Percentiles rank a stretch among this genome's conserved stretches.
These are phyloP conservation scores for Seriola dumerili DNA, from an alignment of 2,113 vertebrate species.

Conservation along the genomic window DNA sequence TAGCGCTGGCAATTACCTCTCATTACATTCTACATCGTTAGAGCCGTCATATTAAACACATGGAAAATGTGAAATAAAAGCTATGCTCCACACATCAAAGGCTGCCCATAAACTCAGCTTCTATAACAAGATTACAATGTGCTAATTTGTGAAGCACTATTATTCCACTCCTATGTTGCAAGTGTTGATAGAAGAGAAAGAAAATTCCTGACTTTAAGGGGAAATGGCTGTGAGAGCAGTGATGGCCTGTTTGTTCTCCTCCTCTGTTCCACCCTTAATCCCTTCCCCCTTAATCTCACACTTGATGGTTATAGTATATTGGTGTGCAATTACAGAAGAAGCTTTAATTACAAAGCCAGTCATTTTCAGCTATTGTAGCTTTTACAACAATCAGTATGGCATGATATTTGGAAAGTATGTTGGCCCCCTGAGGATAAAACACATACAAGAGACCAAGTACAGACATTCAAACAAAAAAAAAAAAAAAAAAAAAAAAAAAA, in stretches of 20 bases:
- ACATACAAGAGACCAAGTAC: neutral
- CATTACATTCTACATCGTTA: constrained; percentile 73
- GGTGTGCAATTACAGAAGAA: constrained; percentile 6
- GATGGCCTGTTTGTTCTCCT: constrained; percentile 42
- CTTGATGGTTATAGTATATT: constrained; percentile 15
- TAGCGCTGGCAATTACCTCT: constrained; percentile 71
- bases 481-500: too few species aligned
- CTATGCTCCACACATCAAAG: constrained; percentile 60
- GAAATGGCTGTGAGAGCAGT: constrained; percentile 12
- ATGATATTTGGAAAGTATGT: neutral
- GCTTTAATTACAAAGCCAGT: constrained; percentile 21
- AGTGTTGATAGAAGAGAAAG: constrained; percentile 23
- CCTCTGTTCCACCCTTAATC: constrained; percentile 42
- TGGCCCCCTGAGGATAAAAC: neutral
- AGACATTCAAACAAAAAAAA: neutral
- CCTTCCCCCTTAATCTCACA: constrained; percentile 28
- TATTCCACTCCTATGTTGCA: constrained; percentile 21
- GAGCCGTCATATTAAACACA: constrained; percentile 74
- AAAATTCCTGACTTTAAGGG: constrained; percentile 6
- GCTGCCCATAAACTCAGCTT: constrained; percentile 35
- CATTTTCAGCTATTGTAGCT: neutral
- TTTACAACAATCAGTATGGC: neutral
- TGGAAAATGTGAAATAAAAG: constrained; percentile 72
- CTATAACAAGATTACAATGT: constrained; percentile 47
- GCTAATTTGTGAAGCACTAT: constrained; percentile 38